A percentile compares a stretch with the other conserved stretches of the same genome.
phyloP scores from a whole-genome alignment of 2,113 vertebrate species.

The Scomber scombrus region DNA sequence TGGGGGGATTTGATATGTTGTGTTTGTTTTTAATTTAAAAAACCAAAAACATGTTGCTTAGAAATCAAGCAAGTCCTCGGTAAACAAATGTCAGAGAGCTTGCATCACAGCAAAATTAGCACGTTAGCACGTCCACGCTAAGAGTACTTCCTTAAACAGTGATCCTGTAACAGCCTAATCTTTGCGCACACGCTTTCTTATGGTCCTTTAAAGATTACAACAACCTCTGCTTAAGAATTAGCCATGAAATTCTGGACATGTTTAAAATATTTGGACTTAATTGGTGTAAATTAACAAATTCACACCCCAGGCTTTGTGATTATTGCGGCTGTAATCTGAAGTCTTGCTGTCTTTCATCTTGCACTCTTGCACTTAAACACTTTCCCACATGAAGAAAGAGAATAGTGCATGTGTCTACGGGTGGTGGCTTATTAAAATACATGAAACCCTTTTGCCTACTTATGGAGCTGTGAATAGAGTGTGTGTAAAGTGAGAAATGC shows the following conservation, averaged over 20 bases:
- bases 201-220: conserved; percentile 47
- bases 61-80: conserved; percentile 15
- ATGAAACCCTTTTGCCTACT: conserved; percentile 8
- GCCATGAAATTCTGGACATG: conserved; percentile 26
- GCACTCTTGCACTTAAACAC: not conserved
- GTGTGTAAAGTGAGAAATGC: conserved; percentile 50
- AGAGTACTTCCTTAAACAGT: not conserved
- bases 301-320: conserved; percentile 48
- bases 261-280: conserved; percentile 62
- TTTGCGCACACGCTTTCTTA: conserved; percentile 8
- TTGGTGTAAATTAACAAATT: conserved; percentile 57
- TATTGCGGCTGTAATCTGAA: conserved; percentile 17
- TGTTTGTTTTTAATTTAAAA: too few relatives aligned
- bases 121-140: not conserved
- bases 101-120: not conserved
- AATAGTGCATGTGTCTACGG: not conserved
- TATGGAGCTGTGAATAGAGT: conserved; percentile 24
- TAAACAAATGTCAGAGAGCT: not conserved
- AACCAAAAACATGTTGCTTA: not conserved
- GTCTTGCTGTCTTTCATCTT: not conserved
- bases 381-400: not conserved
- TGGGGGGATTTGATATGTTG: too few relatives aligned
- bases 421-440: not conserved
- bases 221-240: conserved; percentile 16
- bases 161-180: conserved; percentile 10